A percentile compares a stretch with the other conserved stretches of the same genome.
Evolutionary conservation across 2,797 vertebrate species (phyloP).

Genomic region (Sebastes kiyomatsui): DNA sequence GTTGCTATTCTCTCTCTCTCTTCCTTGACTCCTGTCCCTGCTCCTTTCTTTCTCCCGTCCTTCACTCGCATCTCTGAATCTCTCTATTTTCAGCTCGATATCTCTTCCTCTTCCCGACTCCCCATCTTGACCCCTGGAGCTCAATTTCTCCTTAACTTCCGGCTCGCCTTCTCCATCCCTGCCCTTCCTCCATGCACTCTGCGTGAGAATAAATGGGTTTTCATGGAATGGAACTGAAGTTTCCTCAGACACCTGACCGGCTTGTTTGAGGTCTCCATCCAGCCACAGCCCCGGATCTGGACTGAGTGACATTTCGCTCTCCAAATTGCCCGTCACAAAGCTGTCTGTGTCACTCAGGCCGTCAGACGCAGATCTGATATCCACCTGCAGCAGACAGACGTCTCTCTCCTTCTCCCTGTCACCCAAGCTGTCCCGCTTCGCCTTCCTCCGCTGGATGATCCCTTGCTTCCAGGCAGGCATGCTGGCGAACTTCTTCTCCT

Average conservation of each 20-base stretch:
- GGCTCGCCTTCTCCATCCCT: slow-evolving; percentile 61
- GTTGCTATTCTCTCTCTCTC: slow-evolving; percentile 53
- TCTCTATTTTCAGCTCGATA: slow-evolving; percentile 68
- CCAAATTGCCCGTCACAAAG: slow-evolving; percentile 43
- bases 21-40: slow-evolving; percentile 66
- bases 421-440: slow-evolving; percentile 80
- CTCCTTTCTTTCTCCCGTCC: slow-evolving; percentile 58
- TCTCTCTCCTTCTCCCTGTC: slow-evolving; percentile 70
- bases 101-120: slow-evolving; percentile 59
- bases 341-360: slow-evolving; percentile 69
- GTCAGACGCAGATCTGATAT: slow-evolving; percentile 54
- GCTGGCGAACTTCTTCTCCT: slow-evolving; percentile 87
- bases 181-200: slow-evolving; percentile 66
- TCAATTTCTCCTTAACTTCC: slow-evolving; percentile 53
- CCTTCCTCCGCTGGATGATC: slow-evolving; percentile 88
- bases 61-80: slow-evolving; percentile 65
- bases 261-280: slow-evolving; percentile 52
- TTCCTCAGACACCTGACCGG: slow-evolving; percentile 82
- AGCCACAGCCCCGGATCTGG: slow-evolving; percentile 63
- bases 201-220: slow-evolving; percentile 87
- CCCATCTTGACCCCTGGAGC: slow-evolving; percentile 59
- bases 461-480: slow-evolving; percentile 93
- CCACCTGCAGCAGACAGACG: slow-evolving; percentile 48
- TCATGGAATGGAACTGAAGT: slow-evolving; percentile 85
- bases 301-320: slow-evolving; percentile 60